Conservation (phyloP, 2,888 invertebrate species). For the Drosophila prostipennis region DNA sequence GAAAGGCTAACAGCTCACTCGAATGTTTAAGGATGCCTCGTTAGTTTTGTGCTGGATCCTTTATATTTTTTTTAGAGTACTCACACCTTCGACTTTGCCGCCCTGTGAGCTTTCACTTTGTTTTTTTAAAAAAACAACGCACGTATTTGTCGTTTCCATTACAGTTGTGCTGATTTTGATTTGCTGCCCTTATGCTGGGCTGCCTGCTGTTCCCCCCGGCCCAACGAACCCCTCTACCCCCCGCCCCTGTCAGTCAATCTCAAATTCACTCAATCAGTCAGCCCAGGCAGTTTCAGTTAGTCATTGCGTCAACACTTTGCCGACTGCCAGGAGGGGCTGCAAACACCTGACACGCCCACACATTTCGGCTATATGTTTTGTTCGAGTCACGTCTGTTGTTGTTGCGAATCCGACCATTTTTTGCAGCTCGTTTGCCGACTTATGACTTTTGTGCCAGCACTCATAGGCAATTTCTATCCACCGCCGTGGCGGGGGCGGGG, state of each 20-base stretch:
- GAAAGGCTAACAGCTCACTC: not conserved
- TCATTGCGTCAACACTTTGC: conserved; percentile 77
- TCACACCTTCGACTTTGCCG: not conserved
- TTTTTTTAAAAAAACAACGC: conserved; percentile 59
- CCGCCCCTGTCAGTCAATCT: conserved; percentile 70
- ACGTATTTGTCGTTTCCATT: conserved; percentile 80
- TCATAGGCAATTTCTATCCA: conserved; percentile 70
- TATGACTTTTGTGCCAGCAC: conserved; percentile 71
- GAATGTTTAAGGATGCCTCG: not conserved
- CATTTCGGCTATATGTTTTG: conserved; percentile 54
- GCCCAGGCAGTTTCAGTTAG: conserved; percentile 72
- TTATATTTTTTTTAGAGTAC: conserved; percentile 10
- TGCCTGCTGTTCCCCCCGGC: conserved; percentile 1
- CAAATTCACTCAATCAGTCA: conserved; percentile 80
- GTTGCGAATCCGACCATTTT: conserved; percentile 55
- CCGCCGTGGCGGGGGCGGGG: conserved; percentile 27
- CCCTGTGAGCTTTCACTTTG: conserved; percentile 9
- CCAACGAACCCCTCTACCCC: not conserved
- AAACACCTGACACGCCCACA: conserved; percentile 45
- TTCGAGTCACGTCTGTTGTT: conserved; percentile 70
- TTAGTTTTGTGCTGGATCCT: not conserved
- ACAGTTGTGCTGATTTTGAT: conserved; percentile 81
- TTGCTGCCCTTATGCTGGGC: conserved; percentile 56
- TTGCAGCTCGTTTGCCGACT: conserved; percentile 55
- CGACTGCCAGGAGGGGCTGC: conserved; percentile 17